These are phyloP conservation scores for Ailurus styani DNA, from an alignment of 2,113 vertebrate genomes.

Conservation along the genomic window DNA sequence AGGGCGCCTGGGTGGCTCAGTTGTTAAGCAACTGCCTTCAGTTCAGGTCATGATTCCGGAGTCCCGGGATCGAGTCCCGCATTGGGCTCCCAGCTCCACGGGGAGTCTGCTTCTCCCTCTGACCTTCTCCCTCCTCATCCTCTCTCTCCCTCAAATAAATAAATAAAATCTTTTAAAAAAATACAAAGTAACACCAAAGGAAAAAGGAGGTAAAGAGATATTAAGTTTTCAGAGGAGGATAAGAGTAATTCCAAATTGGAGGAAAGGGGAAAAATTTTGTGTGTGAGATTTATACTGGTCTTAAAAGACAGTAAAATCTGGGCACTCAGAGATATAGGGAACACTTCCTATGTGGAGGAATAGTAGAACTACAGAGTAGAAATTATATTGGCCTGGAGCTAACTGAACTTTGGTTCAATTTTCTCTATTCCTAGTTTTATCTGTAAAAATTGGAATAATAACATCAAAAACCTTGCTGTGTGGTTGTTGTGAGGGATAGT, in stretches of 20 bases:
- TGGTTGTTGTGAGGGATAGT: neutral
- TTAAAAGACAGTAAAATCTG: neutral
- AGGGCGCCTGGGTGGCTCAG: too few species aligned
- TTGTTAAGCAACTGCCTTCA: too few species aligned
- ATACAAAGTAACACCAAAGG: neutral
- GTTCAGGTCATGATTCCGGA: too few species aligned
- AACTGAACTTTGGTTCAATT: constrained; percentile 3
- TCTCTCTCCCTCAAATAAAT: too few species aligned
- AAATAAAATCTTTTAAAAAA: too few species aligned
- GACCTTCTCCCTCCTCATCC: too few species aligned
- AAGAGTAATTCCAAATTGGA: neutral
- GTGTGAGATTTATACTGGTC: neutral
- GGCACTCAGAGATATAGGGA: neutral
- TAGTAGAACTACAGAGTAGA: neutral
- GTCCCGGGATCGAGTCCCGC: too few species aligned
- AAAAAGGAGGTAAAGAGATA: neutral
- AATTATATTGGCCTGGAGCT: neutral
- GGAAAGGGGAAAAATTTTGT: neutral
- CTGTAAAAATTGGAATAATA: neutral
- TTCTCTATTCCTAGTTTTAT: constrained; percentile 20
- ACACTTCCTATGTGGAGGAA: neutral
- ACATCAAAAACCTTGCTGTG: neutral
- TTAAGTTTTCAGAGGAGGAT: neutral
- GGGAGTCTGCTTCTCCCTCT: too few species aligned
- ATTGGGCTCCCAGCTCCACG: too few species aligned